These are phyloP conservation scores for Pitta sordida DNA, from an alignment of 2,113 vertebrate genomes.

Conservation along the genomic window DNA sequence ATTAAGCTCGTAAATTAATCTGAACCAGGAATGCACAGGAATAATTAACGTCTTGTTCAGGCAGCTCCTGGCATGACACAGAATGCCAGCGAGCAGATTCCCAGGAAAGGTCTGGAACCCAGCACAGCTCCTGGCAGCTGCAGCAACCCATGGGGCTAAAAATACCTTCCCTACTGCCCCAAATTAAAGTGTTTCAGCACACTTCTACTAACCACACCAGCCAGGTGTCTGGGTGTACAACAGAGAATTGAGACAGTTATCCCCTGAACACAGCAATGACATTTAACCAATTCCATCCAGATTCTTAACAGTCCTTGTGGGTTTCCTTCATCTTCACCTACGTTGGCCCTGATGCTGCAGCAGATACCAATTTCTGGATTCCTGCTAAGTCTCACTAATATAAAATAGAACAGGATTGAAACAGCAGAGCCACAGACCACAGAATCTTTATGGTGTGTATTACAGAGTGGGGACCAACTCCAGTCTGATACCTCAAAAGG, in stretches of 20 bases:
- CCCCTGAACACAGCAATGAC: not conserved
- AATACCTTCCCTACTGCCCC: not conserved
- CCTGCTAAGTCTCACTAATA: not conserved
- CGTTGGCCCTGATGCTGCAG: not conserved
- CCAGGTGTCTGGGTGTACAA: no score
- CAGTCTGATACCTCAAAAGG: not conserved
- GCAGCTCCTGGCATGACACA: not conserved
- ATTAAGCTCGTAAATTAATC: not conserved
- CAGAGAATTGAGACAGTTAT: not conserved
- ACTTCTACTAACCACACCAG: no score
- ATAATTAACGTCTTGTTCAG: not conserved
- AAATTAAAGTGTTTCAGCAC: not conserved
- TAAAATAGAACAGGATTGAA: slow-evolving; percentile 12
- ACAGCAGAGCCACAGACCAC: not conserved
- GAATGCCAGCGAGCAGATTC: not conserved
- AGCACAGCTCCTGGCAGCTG: not conserved
- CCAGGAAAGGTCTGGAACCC: not conserved
- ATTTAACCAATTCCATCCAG: not conserved
- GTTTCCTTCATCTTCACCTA: not conserved
- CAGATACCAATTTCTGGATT: not conserved
- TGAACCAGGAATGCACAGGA: not conserved
- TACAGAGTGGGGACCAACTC: not conserved
- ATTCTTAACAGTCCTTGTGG: not conserved
- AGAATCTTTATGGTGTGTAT: not conserved
- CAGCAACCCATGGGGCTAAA: not conserved